Base-by-base conservation (phyloP, 2,888 invertebrate species). In the Acrobasis repandana region DNA sequence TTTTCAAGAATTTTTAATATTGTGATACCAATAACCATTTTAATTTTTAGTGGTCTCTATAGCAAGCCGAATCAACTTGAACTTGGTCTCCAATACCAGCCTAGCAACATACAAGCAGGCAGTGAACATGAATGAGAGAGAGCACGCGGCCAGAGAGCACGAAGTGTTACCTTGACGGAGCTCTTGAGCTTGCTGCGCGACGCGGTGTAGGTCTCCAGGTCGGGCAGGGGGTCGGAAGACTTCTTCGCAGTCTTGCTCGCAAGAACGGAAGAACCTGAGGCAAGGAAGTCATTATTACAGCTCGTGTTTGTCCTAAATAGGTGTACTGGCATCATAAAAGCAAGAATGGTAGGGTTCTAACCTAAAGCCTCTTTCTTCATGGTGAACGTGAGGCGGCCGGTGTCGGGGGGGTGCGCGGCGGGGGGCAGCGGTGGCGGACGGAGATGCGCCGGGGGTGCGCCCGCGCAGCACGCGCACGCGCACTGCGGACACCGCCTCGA, bases 321-420 rank as follows among this genome's bases (percentile, higher is more conserved):
- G 4, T 2, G 20, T 20, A 4, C 4, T 3, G 2, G 20, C 2
- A 20, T 20, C 20, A 20, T 20, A 20, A 20, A 20, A 20, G 20
- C 20, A 20, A 20, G 20, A 20, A 3, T 4, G 20, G 20, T 20
- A 20, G 20, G 28, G 28, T 28, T 28, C 28, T 28, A 47, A 89
- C 89, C 90, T 70, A 83, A 80, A 60, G 87, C 85, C 71, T 90
- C 90, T 69, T 88, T 88, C 69, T 85, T 86, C 74, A 88, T 76
- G 43, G 87, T 84, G 63, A 90, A 79, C 33, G 83, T 83, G 60
- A 79, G 75, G 14, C 72, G 69, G 58, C 72, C 65, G 58, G 73
- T 60, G 61, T 62, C 68, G 62, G 76, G 66, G 56, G 62, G 62
- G 64, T 43, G 51, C 48, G 46, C 33, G 63, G 62, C 62, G 59